Evolutionary conservation across 2,113 vertebrate genomes (phyloP), one percentile per base, ranked within the genome.

Genomic region (Microtus montanus): DNA sequence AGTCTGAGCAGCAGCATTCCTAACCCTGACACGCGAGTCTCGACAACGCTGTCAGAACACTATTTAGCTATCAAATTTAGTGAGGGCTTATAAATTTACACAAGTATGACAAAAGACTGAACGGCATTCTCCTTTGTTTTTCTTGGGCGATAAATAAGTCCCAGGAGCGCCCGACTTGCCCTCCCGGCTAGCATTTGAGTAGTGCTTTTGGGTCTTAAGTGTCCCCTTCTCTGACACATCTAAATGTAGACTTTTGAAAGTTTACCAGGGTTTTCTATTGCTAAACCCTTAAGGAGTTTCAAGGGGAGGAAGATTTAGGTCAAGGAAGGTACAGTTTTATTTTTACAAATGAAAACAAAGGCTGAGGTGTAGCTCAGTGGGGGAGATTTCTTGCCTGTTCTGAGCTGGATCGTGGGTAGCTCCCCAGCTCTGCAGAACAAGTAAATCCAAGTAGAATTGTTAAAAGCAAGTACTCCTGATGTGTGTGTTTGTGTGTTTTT

Each of bases 51-150:
- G 97, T 97, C 96, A 97, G 97, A 96, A 98, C 87, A 90, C 90
- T 84, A 82, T 94, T 95, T 97, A 63, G 95, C 98, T 96, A 96
- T 77, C 98, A 97, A 96, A 97, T 98, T 98, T 97, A 97, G 94
- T 92, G 90, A 97, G 96, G 93, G 58, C 95, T 97, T 91, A 93
- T 95, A 96, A 96, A 92, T 97, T 97, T 98, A 95, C 95, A 87
- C 64, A 96, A 95, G 97, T 92, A 71, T 66, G 89, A 96, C 83
- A 96, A 96, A 82, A 96, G 97, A 97, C 94, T 82, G 96, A 97
- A 93, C 63, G 95, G 90, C 88, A 96, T 94, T 97, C 95, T 87
- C 88, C 96, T 96, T 83, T 88, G 93, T 96, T 92, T 92, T 93
- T 5, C 90, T 85, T 79, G 95, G 90, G 94, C 90, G 96, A 95